Evolutionary conservation across 2,888 invertebrate genomes (phyloP), one percentile per base, ranked within the genome.

Genomic region (Argyresthia goedartella): DNA sequence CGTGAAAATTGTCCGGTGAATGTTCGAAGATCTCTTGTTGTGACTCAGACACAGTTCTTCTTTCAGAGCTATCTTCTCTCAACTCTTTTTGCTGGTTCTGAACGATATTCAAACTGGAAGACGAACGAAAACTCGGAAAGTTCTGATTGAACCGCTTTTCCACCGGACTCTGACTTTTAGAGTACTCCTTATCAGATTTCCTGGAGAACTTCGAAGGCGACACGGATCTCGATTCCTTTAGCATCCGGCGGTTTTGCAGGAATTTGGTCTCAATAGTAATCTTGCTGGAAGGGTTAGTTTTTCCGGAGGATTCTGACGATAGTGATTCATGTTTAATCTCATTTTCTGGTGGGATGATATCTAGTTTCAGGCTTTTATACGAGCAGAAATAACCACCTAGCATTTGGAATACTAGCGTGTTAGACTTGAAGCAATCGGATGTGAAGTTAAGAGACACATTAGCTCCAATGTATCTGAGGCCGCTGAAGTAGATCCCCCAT

Each of bases 401-500:
- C 89, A 97, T 91, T 81, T 94, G 92, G 75, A 97, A 95, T 62
- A 97, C 91, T 61, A 96, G 78, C 46, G 94, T 91, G 71, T 95
- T 94, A 56, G 89, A 82, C 68, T 89, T 89, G 61, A 94, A 91
- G 62, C 91, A 88, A 52, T 88, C 88, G 2, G 92, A 90, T 44
- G 91, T 89, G 65, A 91, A 89, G 60, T 89, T 89, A 10, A 94
- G 91, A 48, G 90, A 82, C 53, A 92, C 73, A 69, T 91, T 91
- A 49, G 91, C 90, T 49, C 93, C 92, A 45, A 94, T 88, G 63
- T 93, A 94, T 51, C 93, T 88, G 11, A 97, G 86, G 0, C 96
- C 96, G 53, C 93, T 93, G 64, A 97, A 92, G 65, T 95, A 92
- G 4, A 97, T 90, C 1, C 93, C 93, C 95, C 95, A 96, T 1